Base-by-base conservation (phyloP, 1,140 invertebrate genomes). In the Hycleus cichorii region DNA sequence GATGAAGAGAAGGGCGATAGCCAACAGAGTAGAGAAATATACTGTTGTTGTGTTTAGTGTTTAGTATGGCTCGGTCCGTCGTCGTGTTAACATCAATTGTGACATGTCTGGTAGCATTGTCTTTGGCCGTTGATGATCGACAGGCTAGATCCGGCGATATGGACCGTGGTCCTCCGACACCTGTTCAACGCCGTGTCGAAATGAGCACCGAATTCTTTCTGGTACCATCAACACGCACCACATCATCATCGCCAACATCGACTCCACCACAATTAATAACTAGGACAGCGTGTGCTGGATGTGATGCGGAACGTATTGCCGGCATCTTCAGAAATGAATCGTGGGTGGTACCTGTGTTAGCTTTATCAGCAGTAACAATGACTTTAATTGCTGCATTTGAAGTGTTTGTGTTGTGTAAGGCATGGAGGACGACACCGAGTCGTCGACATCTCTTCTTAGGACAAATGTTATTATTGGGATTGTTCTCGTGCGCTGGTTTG, bases 371-470 rank as follows among this genome's bases (percentile, higher is more conserved):
- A 8, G 78, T 89, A 18, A 86, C 88, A 47, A 88, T 94, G 80
- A 72, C 90, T 0, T 80, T 88, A 60, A 91, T 95, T 72, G 79
- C 85, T 10, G 81, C 85, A 12, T 94, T 95, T 68, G 92, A 95
- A 75, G 83, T 89, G 53, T 94, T 92, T 69, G 88, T 95, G n/a
- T 76, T 95, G 54, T 90, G 90, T 74, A 91, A 91, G 73, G 86
- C 92, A 18, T 84, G 87, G 74, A 83, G 86, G 24, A 88, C 88
- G n/a, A 86, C 85, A 1, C 89, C 89, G 0, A 89, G 85, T 66
- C 83, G 91, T 46, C 80, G 91, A 5, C 91, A 95, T 70, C 79
- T 96, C 47, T 93, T 96, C 70, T 79, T 96, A 12, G 93, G 93
- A 11, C 93, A 96, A 74, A 88, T 92, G 71, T 81, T 97, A 46